Evolutionary conservation across 2,888 invertebrate species (phyloP), one percentile per base, ranked within the genome.

Genomic region (Achlya flavicornis): DNA sequence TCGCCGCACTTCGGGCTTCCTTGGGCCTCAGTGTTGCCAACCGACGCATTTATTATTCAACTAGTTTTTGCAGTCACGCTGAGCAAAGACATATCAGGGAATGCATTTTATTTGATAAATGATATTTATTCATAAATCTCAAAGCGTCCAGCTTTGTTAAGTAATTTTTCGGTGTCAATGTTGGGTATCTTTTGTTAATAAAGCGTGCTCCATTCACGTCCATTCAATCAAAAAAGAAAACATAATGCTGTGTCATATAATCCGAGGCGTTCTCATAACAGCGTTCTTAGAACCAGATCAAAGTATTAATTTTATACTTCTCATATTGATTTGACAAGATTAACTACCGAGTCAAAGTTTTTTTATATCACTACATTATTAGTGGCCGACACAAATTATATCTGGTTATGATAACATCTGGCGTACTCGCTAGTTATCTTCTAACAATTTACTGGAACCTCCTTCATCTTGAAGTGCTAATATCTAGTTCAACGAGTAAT

Each of bases 41-140:
- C 87, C 83, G 73, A 79, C 78, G 81, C 81, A 86, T 89, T 91
- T 90, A 92, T 90, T 93, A 93, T 92, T 92, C 93, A 88, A 87
- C 90, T 90, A 91, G 90, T 93, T 93, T 91, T 93, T 93, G 84
- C 84, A 86, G 87, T 92, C 92, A 92, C 90, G 93, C 92, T 89
- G 92, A 73, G 93, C 88, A 92, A 91, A 89, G 90, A 91, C 89
- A 88, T 89, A 90, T 86, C 87, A 80, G 85, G 80, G 88, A 90
- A 91, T 89, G 88, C 90, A 91, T 92, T 53, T 92, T 85, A 90
- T 92, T 92, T 93, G 91, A 92, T 92, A 92, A 93, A 93, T 90
- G 86, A 88, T 90, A 79, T 87, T 91, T 91, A 88, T 86, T 33
- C 53, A 57, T 61, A 68, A 75, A 78, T 77, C 73, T 66, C 66